A percentile compares a stretch with the other conserved stretches of the same genome.
These are phyloP conservation scores for Ovis aries DNA, from an alignment of 2,113 vertebrate species.

Conservation along the genomic window DNA sequence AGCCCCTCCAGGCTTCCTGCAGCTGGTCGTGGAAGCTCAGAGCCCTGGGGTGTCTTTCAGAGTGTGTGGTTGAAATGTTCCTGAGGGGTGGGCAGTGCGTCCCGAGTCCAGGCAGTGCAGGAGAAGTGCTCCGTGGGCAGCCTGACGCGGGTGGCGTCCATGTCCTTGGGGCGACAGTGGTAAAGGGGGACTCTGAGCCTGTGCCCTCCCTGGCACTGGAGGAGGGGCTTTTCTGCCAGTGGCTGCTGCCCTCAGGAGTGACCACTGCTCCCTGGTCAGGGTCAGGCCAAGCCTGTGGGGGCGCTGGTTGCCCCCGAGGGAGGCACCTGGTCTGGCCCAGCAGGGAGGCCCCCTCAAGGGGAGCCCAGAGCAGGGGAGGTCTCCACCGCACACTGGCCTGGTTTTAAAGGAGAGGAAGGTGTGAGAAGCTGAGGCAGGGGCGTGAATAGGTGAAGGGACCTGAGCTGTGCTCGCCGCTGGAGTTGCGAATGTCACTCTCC, in stretches of 20 bases:
- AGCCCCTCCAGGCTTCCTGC: not conserved
- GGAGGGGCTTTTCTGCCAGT: not conserved
- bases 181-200: not conserved
- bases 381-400: not conserved
- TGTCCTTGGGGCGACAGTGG: not conserved
- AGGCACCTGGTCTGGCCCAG: not conserved
- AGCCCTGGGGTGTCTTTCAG: not conserved
- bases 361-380: not conserved
- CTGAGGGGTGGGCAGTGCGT: not conserved
- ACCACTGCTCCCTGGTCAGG: not conserved
- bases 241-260: not conserved
- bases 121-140: not conserved
- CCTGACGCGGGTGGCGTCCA: accelerated
- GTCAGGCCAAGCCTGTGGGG: not conserved
- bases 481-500: constrained; percentile 1
- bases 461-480: not conserved
- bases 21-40: not conserved
- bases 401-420: not conserved
- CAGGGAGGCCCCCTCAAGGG: not conserved
- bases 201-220: accelerated
- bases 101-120: not conserved
- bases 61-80: not conserved
- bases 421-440: not conserved
- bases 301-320: not conserved
- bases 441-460: not conserved